Conservation (phyloP, 2,797 vertebrate species). For the Phalloptychus januarius region DNA sequence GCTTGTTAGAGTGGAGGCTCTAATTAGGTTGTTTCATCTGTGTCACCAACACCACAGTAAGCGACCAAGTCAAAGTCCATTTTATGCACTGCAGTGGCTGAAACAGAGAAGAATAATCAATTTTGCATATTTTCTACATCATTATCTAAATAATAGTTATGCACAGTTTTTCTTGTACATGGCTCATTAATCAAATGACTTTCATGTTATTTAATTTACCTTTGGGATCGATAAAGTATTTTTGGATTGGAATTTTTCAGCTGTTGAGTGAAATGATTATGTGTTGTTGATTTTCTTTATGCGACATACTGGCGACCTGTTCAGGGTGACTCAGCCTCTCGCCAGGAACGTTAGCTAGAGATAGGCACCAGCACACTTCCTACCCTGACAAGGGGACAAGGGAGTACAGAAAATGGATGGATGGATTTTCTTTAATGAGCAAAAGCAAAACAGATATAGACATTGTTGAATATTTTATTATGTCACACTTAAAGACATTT, state of each 20-base stretch:
- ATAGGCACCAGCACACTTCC: too few relatives aligned
- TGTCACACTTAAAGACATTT: background rate
- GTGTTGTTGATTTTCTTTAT: background rate
- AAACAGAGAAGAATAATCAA: constrained; percentile 18
- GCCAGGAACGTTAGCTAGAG: too few relatives aligned
- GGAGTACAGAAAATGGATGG: too few relatives aligned
- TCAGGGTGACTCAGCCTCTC: too few relatives aligned
- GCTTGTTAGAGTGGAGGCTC: constrained; percentile 69
- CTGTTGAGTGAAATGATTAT: too few relatives aligned
- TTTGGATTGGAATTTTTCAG: too few relatives aligned
- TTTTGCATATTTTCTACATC: constrained; percentile 12
- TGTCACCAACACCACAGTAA: constrained; percentile 65
- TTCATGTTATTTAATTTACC: background rate
- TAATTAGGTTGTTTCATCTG: constrained; percentile 68
- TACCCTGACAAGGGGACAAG: too few relatives aligned
- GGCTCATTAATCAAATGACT: background rate
- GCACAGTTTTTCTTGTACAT: background rate
- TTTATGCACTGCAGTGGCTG: constrained; percentile 35
- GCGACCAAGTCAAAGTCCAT: constrained; percentile 35
- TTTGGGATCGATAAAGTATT: too few relatives aligned
- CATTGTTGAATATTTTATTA: background rate
- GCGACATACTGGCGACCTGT: too few relatives aligned
- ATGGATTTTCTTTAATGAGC: background rate
- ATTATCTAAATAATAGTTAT: constrained; percentile 4
- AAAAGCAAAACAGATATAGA: background rate